Evolutionary conservation across 1,140 invertebrate species (phyloP).

Genomic region (Glossosoma conforme): DNA sequence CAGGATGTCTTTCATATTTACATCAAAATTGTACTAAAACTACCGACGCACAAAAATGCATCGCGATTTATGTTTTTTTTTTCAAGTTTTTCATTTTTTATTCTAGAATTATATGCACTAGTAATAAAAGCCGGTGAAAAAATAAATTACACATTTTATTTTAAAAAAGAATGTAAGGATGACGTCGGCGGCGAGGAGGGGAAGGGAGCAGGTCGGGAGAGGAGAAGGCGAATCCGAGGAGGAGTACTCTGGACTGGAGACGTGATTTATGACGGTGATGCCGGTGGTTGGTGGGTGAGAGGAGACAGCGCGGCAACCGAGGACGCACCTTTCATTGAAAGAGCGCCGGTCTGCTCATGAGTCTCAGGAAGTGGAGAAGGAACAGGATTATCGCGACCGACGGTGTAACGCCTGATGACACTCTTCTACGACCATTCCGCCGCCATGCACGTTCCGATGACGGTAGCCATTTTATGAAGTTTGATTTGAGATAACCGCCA

Average conservation of each 20-base stretch:
- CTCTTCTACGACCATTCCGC: too few relatives aligned
- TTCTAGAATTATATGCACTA: slow-evolving; percentile 20
- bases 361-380: too few relatives aligned
- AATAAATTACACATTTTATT: slow-evolving; percentile 30
- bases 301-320: too few relatives aligned
- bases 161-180: slow-evolving; percentile 15
- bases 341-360: too few relatives aligned
- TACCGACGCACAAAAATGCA: slow-evolving; percentile 23
- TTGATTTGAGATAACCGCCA: too few relatives aligned
- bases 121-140: slow-evolving; percentile 30
- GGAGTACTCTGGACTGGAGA: slow-evolving; percentile 1
- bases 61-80: slow-evolving; percentile 15
- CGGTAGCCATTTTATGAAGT: too few relatives aligned
- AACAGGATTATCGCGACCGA: too few relatives aligned
- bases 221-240: neutral
- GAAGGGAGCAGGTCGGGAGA: neutral
- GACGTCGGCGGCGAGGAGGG: neutral
- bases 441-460: too few relatives aligned
- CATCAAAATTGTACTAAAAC: slow-evolving; percentile 20
- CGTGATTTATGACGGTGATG: too few relatives aligned
- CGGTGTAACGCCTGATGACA: too few relatives aligned
- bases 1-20: slow-evolving; percentile 28
- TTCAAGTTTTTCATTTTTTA: slow-evolving; percentile 5
- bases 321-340: too few relatives aligned
- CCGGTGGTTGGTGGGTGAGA: too few relatives aligned